Base-by-base conservation (phyloP, 1,140 invertebrate species). In the Drosophila arawakana region DNA sequence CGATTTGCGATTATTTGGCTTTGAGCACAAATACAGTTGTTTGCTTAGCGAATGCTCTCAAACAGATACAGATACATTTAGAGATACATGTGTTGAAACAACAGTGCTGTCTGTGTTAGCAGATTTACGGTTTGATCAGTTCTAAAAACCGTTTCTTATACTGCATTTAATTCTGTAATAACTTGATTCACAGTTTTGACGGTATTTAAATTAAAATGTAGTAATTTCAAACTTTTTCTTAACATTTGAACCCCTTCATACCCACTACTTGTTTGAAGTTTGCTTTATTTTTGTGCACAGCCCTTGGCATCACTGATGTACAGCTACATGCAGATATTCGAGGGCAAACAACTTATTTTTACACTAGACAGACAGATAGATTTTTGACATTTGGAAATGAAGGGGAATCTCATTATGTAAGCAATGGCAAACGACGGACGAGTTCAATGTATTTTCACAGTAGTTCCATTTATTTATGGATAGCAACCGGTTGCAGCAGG, bases 381-480 rank as follows among this genome's bases (percentile, higher is more conserved):
- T 59, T 60, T 80, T 72, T 79, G 62, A 80, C 77, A 68, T 57
- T 60, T 72, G 25, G 18, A 63, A 59, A 61, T 50, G 58, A 43
- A 54, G 55, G 10, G 57, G 58, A 50, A 35, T 46, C 25, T 25
- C 60, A 62, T 83, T 83, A 84, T 83, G 81, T 70, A 84, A 83
- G 81, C 77, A 81, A 65, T 63, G 68, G 46, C 61, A 43, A 50
- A n/a, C 50, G 50, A 43, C 3, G 7, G 44, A 6, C n/a, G 73
- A 84, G 81, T 84, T 80, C 76, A 73, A 83, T 73, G 80, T 71
- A 73, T 83, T 77, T 83, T 11, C 25, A 30, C 25, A 30, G 25
- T 30, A 30, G 25, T 30, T 68, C 73, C 73, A 84, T 84, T 76
- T 83, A 73, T 80, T 84, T 84, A 83, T 66, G 69, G 50, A 59